Conservation (phyloP, 2,797 vertebrate genomes). For the Petrocephalus schoutedeni region DNA sequence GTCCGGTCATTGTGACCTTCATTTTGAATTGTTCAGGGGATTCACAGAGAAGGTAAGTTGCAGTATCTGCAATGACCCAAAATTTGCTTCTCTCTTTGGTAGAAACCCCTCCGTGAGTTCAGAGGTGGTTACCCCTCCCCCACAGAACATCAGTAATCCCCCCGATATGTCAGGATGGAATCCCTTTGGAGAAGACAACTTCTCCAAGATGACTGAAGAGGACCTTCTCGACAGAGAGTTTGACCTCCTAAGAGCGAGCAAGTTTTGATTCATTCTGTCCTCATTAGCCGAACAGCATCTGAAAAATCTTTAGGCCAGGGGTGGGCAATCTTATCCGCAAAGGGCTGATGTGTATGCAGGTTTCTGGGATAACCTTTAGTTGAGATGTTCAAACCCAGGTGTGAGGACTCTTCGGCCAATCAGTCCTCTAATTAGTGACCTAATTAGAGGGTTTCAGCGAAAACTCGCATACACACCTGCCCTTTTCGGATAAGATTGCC, state of each 20-base stretch:
- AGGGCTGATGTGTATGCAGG: too few relatives aligned
- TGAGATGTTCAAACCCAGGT: too few relatives aligned
- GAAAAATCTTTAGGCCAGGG: background rate
- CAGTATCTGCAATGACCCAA: background rate
- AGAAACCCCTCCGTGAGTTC: constrained; percentile 66
- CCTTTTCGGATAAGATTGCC: too few relatives aligned
- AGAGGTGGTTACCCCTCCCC: constrained; percentile 60
- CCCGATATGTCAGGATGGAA: constrained; percentile 98
- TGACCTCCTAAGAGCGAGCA: constrained; percentile 96
- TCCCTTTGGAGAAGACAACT: constrained; percentile 97
- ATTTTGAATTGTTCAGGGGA: background rate
- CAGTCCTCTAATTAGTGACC: too few relatives aligned
- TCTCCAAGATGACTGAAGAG: constrained; percentile 91
- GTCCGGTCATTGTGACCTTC: background rate
- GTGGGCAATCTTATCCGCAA: too few relatives aligned
- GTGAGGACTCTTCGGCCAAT: too few relatives aligned
- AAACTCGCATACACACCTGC: too few relatives aligned
- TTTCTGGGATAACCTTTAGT: too few relatives aligned
- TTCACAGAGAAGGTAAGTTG: background rate
- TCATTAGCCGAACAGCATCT: background rate
- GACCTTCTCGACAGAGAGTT: constrained; percentile 95
- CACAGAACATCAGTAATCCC: constrained; percentile 74
- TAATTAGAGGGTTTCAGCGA: too few relatives aligned
- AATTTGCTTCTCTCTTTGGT: constrained; percentile 20
- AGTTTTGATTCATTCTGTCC: constrained; percentile 57